Conservation (phyloP, 2,113 vertebrate species). For the Varanus salvator region DNA sequence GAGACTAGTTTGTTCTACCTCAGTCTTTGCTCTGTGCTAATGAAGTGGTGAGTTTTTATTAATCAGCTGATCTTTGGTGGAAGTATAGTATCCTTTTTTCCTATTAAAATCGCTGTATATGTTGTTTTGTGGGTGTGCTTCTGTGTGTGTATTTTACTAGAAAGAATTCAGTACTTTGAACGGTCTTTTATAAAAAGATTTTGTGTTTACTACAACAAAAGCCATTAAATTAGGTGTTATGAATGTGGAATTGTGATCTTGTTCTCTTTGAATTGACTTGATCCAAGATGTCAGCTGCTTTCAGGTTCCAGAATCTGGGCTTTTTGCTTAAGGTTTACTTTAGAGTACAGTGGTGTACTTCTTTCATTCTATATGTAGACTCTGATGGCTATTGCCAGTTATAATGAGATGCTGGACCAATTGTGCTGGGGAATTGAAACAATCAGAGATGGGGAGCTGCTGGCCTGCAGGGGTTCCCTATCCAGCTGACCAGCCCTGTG, state of each 20-base stretch:
- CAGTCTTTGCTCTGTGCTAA: neutral
- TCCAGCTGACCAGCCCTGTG: no score
- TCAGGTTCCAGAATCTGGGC: neutral
- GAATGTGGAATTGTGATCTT: neutral
- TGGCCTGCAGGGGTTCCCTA: no score
- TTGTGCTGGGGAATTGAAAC: neutral
- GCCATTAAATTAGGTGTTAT: neutral
- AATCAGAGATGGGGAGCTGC: no score
- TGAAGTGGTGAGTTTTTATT: neutral
- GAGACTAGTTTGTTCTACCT: neutral
- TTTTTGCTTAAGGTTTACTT: neutral
- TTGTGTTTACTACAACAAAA: neutral
- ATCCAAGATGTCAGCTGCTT: neutral
- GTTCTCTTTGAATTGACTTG: neutral
- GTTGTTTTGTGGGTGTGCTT: neutral
- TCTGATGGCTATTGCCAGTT: neutral
- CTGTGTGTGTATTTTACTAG: neutral
- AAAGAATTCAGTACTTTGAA: neutral
- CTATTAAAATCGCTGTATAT: neutral
- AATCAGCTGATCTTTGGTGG: neutral
- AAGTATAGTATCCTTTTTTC: neutral
- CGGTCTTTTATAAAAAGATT: neutral
- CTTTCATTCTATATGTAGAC: neutral
- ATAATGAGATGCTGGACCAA: neutral
- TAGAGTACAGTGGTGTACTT: neutral